Conservation (phyloP, 2,888 invertebrate species). For the Brassicogethes aeneus region DNA sequence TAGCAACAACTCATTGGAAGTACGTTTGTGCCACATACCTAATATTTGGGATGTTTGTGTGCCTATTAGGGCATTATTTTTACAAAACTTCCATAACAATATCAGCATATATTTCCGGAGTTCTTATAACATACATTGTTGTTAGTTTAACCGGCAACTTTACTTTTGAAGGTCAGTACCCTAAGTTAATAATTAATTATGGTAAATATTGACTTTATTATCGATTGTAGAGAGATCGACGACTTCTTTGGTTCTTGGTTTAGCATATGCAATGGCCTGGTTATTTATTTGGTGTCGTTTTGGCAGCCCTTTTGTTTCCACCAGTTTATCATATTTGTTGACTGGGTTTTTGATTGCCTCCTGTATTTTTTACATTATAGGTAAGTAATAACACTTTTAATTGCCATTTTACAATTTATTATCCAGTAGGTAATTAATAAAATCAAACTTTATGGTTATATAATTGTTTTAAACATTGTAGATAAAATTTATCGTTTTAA, state of each 20-base stretch:
- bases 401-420: no score
- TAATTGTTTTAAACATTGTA: no score
- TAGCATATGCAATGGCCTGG: constrained; percentile 52
- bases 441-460: no score
- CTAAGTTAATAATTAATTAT: not conserved
- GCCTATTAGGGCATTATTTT: constrained; percentile 55
- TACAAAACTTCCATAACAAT: constrained; percentile 54
- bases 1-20: constrained; percentile 44
- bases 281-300: constrained; percentile 53
- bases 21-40: constrained; percentile 46
- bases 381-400: constrained; percentile 21
- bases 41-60: constrained; percentile 53
- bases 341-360: constrained; percentile 55
- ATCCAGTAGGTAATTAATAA: no score
- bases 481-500: no score
- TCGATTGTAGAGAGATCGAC: constrained; percentile 48
- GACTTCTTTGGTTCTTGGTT: constrained; percentile 46
- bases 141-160: constrained; percentile 18
- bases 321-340: constrained; percentile 49
- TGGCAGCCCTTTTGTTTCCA: constrained; percentile 52
- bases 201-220: constrained; percentile 23
- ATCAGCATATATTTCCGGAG: constrained; percentile 50
- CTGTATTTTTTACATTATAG: constrained; percentile 22
- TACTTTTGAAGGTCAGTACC: constrained; percentile 12
- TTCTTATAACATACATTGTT: constrained; percentile 47